These are phyloP conservation scores for Tenebrosternarchus preto DNA, from an alignment of 2,113 vertebrate species.

Conservation along the genomic window DNA sequence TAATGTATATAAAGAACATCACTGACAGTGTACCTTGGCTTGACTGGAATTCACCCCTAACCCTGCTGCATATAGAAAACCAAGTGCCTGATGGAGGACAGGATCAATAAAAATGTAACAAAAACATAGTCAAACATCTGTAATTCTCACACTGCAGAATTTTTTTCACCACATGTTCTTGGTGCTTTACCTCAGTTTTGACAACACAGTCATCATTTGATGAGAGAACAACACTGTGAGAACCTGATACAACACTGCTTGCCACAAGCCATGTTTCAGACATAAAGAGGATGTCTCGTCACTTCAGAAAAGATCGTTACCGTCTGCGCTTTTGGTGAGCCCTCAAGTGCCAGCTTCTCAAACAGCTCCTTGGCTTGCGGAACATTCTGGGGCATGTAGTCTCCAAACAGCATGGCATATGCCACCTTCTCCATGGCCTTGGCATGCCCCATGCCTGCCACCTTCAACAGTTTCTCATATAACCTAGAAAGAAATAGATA, in stretches of 20 bases:
- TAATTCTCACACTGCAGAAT: not conserved
- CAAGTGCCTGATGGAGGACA: conserved; percentile 83
- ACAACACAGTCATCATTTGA: not conserved
- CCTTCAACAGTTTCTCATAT: conserved; percentile 86
- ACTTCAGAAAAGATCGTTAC: conserved; percentile 66
- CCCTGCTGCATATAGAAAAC: conserved; percentile 94
- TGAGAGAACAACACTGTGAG: no score
- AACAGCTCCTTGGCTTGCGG: conserved; percentile 85
- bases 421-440: conserved; percentile 96
- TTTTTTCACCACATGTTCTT: not conserved
- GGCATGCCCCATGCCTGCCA: conserved; percentile 87
- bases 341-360: conserved; percentile 90
- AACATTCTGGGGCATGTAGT: conserved; percentile 88
- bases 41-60: conserved; percentile 97
- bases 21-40: conserved; percentile 84
- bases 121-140: not conserved
- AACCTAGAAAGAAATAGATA: conserved; percentile 73
- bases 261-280: not conserved
- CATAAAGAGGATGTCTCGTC: not conserved
- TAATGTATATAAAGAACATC: not conserved
- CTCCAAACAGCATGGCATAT: conserved; percentile 92
- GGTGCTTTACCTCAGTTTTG: not conserved
- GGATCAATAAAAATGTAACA: conserved; percentile 18
- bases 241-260: no score
- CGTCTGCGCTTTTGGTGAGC: conserved; percentile 93